A percentile compares a stretch with the other conserved stretches of the same genome.
Evolutionary conservation across 1,140 invertebrate species (phyloP).

Genomic region (Platyura marginata): DNA sequence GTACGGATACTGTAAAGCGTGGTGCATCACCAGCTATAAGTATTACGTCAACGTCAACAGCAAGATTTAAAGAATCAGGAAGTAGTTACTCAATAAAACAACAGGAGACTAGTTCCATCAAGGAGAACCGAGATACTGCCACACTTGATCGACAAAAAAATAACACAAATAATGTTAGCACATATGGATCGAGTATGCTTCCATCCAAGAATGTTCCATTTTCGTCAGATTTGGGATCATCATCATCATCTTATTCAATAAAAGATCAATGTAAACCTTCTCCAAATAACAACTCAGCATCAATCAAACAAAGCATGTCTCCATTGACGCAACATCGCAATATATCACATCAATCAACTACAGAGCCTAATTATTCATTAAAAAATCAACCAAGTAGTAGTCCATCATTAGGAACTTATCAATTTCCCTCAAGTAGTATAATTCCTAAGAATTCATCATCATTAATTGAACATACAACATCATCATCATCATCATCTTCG

Average conservation of each 20-base stretch:
- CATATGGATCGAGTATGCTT: constrained; percentile 1
- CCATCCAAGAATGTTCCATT: background rate
- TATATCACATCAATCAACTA: background rate
- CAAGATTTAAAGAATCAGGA: constrained; percentile 18
- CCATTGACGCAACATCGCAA: background rate
- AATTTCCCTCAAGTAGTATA: constrained; percentile 1
- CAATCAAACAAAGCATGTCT: background rate
- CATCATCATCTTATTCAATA: too few relatives aligned
- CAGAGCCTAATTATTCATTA: background rate
- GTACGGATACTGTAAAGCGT: constrained; percentile 25
- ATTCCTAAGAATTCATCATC: constrained; percentile 3
- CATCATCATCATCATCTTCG: constrained; percentile 3
- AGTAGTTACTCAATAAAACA: constrained; percentile 17
- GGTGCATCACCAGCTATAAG: constrained; percentile 17
- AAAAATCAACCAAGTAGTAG: constrained; percentile 1
- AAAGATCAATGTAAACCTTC: background rate
- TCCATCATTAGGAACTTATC: constrained; percentile 1
- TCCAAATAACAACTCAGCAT: background rate
- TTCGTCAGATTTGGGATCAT: background rate
- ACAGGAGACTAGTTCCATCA: background rate
- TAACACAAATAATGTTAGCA: background rate
- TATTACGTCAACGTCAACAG: constrained; percentile 14
- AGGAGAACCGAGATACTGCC: background rate
- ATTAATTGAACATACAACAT: background rate
- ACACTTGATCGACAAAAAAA: background rate